Percentiles rank a stretch among this genome's conserved stretches.
These are phyloP conservation scores for Sardina pilchardus DNA, from an alignment of 2,113 vertebrate species.

Conservation along the genomic window DNA sequence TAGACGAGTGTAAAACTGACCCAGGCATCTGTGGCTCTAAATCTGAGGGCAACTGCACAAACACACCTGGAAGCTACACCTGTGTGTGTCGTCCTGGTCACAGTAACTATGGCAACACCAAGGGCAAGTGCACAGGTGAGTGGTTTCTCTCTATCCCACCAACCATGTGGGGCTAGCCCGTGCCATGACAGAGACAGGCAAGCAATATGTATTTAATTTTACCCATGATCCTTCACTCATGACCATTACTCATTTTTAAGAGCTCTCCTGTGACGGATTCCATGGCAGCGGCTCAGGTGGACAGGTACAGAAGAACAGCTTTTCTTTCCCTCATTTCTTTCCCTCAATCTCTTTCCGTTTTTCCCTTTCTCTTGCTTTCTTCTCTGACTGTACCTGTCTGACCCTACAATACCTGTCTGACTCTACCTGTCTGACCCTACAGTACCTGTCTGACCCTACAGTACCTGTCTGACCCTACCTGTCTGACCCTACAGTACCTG, in stretches of 20 bases:
- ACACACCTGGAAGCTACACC: conserved; percentile 58
- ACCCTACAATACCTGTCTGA: no score
- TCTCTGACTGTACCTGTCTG: no score
- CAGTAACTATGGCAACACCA: conserved; percentile 61
- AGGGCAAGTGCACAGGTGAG: conserved; percentile 64
- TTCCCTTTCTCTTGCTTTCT: background rate
- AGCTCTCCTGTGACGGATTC: background rate
- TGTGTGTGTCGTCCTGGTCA: conserved; percentile 63
- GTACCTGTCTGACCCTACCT: no score
- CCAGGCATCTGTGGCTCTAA: conserved; percentile 54
- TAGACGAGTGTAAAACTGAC: conserved; percentile 59
- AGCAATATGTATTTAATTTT: background rate
- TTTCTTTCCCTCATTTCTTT: background rate
- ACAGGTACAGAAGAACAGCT: background rate
- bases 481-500: no score
- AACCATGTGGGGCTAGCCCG: background rate
- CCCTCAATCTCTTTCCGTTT: background rate
- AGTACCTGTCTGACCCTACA: no score
- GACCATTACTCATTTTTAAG: background rate
- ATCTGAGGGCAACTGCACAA: conserved; percentile 51
- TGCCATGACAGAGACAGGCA: background rate
- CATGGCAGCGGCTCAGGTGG: background rate
- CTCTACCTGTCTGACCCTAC: no score
- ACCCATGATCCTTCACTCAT: background rate
- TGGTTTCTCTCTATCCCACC: background rate